These are phyloP conservation scores for Ephydatia muelleri DNA, from an alignment of 37 sponge, comb jelly and placozoan species.

Conservation along the genomic window DNA sequence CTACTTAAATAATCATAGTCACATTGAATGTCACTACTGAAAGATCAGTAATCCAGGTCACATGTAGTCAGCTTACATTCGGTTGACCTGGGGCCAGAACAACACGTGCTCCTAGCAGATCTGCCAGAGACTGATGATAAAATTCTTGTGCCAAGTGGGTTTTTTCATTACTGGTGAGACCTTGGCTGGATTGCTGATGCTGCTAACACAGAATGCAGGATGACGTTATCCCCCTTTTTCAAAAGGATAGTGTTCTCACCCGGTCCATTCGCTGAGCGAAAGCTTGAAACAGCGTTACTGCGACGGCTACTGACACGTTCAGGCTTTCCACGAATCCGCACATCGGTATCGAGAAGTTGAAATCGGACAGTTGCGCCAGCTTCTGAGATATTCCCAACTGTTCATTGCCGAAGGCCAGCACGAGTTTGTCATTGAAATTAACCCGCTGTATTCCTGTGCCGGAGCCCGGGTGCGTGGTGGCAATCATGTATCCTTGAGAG, in stretches of 20 bases:
- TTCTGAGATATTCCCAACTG: slow-evolving; percentile 47
- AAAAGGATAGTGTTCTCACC: neutral
- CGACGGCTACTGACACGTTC: slow-evolving; percentile 75
- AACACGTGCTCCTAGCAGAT: neutral
- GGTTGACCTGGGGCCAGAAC: neutral
- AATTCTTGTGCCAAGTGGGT: neutral
- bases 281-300: slow-evolving; percentile 60
- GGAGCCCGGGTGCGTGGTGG: slow-evolving; percentile 21
- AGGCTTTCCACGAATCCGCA: slow-evolving; percentile 75
- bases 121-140: neutral
- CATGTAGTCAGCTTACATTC: neutral
- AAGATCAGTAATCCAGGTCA: too few species aligned
- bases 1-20: too few species aligned
- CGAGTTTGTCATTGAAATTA: slow-evolving; percentile 41
- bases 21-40: too few species aligned
- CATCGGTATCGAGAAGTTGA: slow-evolving; percentile 67
- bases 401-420: slow-evolving; percentile 77
- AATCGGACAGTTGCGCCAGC: slow-evolving; percentile 35
- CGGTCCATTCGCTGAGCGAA: slow-evolving; percentile 27
- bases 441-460: slow-evolving; percentile 3
- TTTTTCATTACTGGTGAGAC: neutral
- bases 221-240: neutral
- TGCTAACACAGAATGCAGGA: neutral
- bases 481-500: slow-evolving; percentile 44
- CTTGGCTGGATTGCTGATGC: neutral